A percentile compares a stretch with the other conserved stretches of the same genome.
These are phyloP conservation scores for Spermophilus dauricus DNA, from an alignment of 2,113 vertebrate genomes.

Conservation along the genomic window DNA sequence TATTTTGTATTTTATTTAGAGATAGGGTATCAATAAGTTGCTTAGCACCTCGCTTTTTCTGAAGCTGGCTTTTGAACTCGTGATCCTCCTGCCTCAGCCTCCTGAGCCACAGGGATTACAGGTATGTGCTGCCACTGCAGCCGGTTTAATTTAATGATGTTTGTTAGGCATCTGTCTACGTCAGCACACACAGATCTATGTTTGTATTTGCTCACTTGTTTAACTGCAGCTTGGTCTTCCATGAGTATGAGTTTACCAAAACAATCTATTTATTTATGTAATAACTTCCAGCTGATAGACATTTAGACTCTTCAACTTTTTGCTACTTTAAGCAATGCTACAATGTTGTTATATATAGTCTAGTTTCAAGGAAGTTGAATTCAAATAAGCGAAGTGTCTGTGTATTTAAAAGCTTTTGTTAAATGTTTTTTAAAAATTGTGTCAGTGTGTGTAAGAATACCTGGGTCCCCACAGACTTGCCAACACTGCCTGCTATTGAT, in stretches of 20 bases:
- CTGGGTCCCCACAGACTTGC: neutral
- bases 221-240: neutral
- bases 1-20: too few relatives aligned
- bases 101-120: too few relatives aligned
- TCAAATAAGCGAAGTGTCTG: neutral
- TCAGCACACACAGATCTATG: neutral
- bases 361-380: neutral
- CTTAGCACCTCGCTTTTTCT: too few relatives aligned
- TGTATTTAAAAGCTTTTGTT: slow-evolving; percentile 2
- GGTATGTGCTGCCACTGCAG: too few relatives aligned
- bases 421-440: neutral
- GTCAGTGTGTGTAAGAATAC: neutral
- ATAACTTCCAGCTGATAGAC: neutral
- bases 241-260: neutral
- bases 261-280: neutral
- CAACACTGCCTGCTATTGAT: neutral
- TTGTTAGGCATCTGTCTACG: neutral
- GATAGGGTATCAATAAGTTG: too few relatives aligned
- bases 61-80: too few relatives aligned
- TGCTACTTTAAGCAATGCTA: neutral
- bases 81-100: too few relatives aligned
- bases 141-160: neutral
- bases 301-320: neutral
- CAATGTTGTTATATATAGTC: neutral
- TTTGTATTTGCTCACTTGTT: neutral